These are phyloP conservation scores for Callosobruchus maculatus DNA, from an alignment of 2,888 invertebrate species.

Conservation along the genomic window DNA sequence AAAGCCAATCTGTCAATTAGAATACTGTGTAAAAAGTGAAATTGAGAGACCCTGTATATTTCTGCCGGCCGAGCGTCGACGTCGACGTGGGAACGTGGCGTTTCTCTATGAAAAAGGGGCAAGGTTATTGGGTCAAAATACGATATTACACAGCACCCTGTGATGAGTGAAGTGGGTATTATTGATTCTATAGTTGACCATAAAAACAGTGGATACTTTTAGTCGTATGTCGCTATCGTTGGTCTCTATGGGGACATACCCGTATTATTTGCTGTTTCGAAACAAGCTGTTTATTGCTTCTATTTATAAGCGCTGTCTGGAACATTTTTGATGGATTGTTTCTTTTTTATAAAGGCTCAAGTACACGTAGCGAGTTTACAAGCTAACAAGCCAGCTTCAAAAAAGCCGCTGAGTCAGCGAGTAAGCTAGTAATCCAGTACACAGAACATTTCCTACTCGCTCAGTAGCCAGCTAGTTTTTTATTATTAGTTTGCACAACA, in stretches of 20 bases:
- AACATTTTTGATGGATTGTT: neutral
- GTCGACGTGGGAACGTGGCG: neutral
- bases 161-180: neutral
- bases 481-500: no score
- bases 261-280: neutral
- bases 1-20: no score
- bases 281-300: neutral
- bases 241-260: neutral
- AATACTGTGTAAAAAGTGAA: no score
- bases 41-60: neutral
- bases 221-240: neutral
- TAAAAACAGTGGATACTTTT: neutral
- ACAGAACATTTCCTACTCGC: no score
- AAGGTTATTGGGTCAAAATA: neutral
- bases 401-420: no score
- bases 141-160: neutral
- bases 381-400: no score
- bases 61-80: neutral
- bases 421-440: no score
- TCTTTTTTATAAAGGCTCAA: no score
- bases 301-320: neutral
- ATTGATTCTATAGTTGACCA: neutral
- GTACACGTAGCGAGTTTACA: no score
- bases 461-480: no score
- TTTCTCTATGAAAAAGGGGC: neutral